Percentiles rank a stretch among this genome's conserved stretches.
phyloP scores from a whole-genome alignment of 2,113 vertebrate genomes.

The Isurus oxyrinchus region DNA sequence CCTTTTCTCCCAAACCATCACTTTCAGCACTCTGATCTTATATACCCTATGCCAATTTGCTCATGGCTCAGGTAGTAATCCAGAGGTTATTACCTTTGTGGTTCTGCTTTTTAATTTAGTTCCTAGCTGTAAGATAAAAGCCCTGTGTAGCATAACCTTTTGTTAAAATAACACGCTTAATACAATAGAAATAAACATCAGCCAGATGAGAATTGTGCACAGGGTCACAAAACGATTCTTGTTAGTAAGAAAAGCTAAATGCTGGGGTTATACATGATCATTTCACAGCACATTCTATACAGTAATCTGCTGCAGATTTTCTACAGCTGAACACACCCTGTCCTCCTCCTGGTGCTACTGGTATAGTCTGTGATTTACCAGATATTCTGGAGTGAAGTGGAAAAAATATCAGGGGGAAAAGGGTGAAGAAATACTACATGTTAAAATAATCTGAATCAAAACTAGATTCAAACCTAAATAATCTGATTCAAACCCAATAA shows the following conservation, averaged over 20 bases:
- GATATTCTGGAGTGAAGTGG: not conserved
- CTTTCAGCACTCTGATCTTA: not conserved
- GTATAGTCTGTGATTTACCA: not conserved
- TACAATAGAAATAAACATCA: not conserved
- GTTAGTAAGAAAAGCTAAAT: not conserved
- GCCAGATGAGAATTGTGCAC: not conserved
- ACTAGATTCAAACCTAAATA: no score
- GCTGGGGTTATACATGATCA: not conserved
- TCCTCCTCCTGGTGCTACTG: not conserved
- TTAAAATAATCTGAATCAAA: not conserved
- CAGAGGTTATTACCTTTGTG: not conserved
- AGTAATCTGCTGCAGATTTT: not conserved
- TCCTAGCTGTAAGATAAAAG: not conserved
- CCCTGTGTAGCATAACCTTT: not conserved
- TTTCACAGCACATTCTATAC: not conserved
- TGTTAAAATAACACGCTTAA: not conserved
- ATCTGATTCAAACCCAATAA: not conserved
- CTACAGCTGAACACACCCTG: not conserved
- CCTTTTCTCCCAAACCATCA: not conserved
- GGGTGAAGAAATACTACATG: not conserved
- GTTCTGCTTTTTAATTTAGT: not conserved
- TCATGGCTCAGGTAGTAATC: not conserved
- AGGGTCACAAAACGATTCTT: not conserved
- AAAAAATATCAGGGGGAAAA: not conserved
- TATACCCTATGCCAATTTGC: not conserved